Percentiles rank a stretch among this genome's conserved stretches.
Evolutionary conservation across 2,113 vertebrate species (phyloP).

Genomic region (Etheostoma spectabile): DNA sequence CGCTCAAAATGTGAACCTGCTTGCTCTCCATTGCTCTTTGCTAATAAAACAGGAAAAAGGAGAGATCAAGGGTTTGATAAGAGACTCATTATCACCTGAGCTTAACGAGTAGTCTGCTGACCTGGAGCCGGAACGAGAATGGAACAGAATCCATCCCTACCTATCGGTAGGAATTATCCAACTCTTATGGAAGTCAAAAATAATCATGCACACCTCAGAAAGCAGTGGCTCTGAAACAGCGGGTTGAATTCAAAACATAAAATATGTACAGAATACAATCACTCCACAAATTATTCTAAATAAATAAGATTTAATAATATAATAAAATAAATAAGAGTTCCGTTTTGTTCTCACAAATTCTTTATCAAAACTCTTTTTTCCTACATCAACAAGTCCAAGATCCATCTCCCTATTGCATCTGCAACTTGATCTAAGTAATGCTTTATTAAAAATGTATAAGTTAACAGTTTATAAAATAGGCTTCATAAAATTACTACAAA

Average conservation of each 20-base stretch:
- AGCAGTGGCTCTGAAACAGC: constrained; percentile 1
- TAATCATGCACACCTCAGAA: too few relatives aligned
- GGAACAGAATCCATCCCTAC: too few relatives aligned
- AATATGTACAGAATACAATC: background rate
- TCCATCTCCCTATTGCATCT: background rate
- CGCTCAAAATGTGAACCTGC: too few relatives aligned
- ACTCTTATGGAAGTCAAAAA: too few relatives aligned
- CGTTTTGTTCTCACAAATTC: background rate
- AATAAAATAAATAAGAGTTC: too few relatives aligned
- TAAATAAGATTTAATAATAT: background rate
- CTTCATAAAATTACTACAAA: background rate
- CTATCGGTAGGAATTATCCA: too few relatives aligned
- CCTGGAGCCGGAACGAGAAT: too few relatives aligned
- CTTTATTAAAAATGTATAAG: background rate
- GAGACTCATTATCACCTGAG: background rate
- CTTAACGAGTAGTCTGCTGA: too few relatives aligned
- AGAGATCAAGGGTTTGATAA: background rate
- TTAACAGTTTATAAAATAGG: background rate
- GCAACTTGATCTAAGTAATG: background rate
- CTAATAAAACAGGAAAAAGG: background rate
- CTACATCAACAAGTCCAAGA: background rate
- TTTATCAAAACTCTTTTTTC: background rate
- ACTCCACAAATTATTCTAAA: background rate
- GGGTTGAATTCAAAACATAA: background rate
- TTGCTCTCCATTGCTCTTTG: too few relatives aligned